Base-by-base conservation (phyloP, 1,140 invertebrate species). In the Araneus ventricosus region DNA sequence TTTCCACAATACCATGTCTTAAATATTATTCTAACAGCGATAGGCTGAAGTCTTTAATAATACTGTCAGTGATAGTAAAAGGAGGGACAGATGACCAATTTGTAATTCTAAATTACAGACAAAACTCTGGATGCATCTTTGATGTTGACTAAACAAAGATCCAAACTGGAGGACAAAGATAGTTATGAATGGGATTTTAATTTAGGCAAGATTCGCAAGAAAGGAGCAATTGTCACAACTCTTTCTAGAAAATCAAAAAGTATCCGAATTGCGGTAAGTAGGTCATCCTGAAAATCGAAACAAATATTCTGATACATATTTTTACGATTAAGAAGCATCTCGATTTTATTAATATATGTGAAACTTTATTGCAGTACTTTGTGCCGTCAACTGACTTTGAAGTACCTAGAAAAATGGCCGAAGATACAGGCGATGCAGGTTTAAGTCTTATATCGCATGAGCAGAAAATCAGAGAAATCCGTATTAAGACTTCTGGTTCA, bases 211-310 rank as follows among this genome's bases (percentile, higher is more conserved):
- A 24, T 1, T 63, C 59, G 24, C 24, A n/a, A 92, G 37, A 70
- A 67, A 24, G 90, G 90, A 70, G 67, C 22, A 24, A 8, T 92
- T 34, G 34, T 10, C 10, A 24, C 57, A 6, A 75, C 63, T 34
- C 59, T 92, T 70, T 34, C 45, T 37, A 82, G 82, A 34, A 34
- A n/a, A 57, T 82, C 90, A 8, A 27, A 70, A 45, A 57, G 14
- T 14, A 52, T 92, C 17, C 17, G 75, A 7, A 87, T 92, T 87
- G 10, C 37, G 34, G 90, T 92, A 87, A 90, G 87, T 45, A 22
- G 24, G 1, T 63, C 7, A 22, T 34, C 5, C 45, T 41, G 59
- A 63, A 63, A 63, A 24, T 7, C 1, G 59, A 61, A 22, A 61
- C 24, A 61, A n/a, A n/a, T 22, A n/a, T 24, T n/a, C 1, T 0